These are phyloP conservation scores for Camarhynchus parvulus DNA, from an alignment of 2,113 vertebrate species.

Conservation along the genomic window DNA sequence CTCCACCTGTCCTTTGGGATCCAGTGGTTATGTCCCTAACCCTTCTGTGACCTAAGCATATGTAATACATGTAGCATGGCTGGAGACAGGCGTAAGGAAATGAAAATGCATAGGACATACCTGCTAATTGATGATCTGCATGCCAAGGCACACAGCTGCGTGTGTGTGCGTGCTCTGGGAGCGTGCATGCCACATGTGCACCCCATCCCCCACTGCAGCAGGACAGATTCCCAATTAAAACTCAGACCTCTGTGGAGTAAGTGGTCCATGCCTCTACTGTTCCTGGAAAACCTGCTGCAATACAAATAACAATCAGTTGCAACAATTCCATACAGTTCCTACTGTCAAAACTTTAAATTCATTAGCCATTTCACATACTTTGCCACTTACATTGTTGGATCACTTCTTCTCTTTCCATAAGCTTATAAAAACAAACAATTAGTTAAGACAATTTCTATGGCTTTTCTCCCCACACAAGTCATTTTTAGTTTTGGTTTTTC, in stretches of 20 bases:
- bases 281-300: not conserved
- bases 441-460: conserved; percentile 33
- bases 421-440: conserved; percentile 24
- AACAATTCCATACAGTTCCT: not conserved
- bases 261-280: not conserved
- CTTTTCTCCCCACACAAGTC: not conserved
- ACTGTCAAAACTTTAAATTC: not conserved
- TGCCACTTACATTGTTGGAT: not conserved
- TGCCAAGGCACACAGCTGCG: not conserved
- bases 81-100: not conserved
- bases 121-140: not conserved
- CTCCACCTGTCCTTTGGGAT: conserved; percentile 19
- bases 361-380: not conserved
- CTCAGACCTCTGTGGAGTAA: not conserved
- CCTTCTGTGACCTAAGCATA: not conserved
- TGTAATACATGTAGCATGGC: not conserved
- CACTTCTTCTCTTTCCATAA: not conserved
- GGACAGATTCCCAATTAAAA: not conserved
- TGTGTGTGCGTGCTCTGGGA: not conserved
- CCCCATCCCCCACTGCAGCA: fast-evolving
- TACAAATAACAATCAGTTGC: not conserved
- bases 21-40: not conserved
- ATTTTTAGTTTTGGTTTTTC: not conserved
- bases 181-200: not conserved
- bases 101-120: not conserved